Evolutionary conservation across 2,888 invertebrate species (phyloP).

Genomic region (Idaea biselata): DNA sequence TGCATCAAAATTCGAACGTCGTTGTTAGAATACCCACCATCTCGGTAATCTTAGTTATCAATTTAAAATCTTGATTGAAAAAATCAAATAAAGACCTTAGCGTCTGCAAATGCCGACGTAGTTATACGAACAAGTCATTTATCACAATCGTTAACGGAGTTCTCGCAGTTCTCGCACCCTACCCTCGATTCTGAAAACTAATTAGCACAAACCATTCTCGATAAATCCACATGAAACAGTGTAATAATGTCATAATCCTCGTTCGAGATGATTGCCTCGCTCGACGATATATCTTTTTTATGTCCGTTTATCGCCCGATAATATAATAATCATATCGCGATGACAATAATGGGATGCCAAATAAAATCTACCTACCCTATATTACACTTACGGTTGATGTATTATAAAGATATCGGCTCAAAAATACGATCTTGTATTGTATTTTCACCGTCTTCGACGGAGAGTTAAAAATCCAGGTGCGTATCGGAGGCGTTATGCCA

Average conservation of each 20-base stretch:
- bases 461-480: conserved; percentile 33
- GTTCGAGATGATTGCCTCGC: conserved; percentile 67
- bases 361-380: conserved; percentile 76
- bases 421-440: conserved; percentile 15
- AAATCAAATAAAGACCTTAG: conserved; percentile 8
- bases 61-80: conserved; percentile 12
- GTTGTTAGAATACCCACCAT: too few relatives aligned
- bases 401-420: conserved; percentile 29
- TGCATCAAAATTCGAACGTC: too few relatives aligned
- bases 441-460: conserved; percentile 15
- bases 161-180: conserved; percentile 39
- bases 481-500: conserved; percentile 32
- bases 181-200: conserved; percentile 41
- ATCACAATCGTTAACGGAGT: conserved; percentile 34
- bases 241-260: conserved; percentile 70
- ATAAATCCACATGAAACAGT: conserved; percentile 70
- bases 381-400: conserved; percentile 49
- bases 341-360: conserved; percentile 77
- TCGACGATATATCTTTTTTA: conserved; percentile 73
- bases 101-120: too few relatives aligned
- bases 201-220: conserved; percentile 50
- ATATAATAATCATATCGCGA: conserved; percentile 78
- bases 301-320: conserved; percentile 76
- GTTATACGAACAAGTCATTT: conserved; percentile 23
- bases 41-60: conserved; percentile 10